A percentile compares a stretch with the other conserved stretches of the same genome.
Conservation (phyloP, 2,113 vertebrate species). For the Poicephalus gulielmi region DNA sequence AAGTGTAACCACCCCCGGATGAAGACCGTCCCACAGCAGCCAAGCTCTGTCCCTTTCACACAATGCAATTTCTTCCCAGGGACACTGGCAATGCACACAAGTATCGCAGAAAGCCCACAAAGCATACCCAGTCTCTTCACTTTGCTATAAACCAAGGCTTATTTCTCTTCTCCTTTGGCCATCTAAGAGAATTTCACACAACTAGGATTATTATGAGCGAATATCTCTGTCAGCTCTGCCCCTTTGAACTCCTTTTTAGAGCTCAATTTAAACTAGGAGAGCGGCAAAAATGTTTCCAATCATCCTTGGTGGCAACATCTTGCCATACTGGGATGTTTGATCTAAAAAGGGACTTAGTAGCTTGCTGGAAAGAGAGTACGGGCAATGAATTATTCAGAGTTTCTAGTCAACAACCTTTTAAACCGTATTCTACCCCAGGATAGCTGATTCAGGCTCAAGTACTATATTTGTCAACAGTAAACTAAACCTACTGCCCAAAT, state of each 20-base stretch:
- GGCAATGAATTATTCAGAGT: constrained; percentile 48
- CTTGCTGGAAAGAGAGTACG: background rate
- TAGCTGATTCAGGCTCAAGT: constrained; percentile 39
- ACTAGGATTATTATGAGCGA: background rate
- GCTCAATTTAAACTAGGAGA: background rate
- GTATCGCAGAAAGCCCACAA: background rate
- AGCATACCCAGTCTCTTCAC: background rate
- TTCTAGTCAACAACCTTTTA: constrained; percentile 55
- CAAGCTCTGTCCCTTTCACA: background rate
- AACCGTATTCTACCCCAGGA: constrained; percentile 19
- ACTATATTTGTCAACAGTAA: constrained; percentile 59
- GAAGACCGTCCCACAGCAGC: background rate
- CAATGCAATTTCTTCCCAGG: fast-evolving
- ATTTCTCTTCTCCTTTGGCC: background rate
- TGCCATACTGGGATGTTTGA: background rate
- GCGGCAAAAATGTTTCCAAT: background rate
- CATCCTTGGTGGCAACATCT: background rate
- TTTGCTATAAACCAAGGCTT: background rate
- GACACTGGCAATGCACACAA: fast-evolving
- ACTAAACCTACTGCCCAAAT: constrained; percentile 43
- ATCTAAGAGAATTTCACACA: background rate
- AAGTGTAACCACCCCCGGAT: background rate
- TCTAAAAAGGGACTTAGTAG: background rate
- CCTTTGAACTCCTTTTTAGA: constrained; percentile 1
- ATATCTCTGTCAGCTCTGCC: background rate